Evolutionary conservation across 2,888 invertebrate species (phyloP).

Genomic region (Dolichomitus sp.): DNA sequence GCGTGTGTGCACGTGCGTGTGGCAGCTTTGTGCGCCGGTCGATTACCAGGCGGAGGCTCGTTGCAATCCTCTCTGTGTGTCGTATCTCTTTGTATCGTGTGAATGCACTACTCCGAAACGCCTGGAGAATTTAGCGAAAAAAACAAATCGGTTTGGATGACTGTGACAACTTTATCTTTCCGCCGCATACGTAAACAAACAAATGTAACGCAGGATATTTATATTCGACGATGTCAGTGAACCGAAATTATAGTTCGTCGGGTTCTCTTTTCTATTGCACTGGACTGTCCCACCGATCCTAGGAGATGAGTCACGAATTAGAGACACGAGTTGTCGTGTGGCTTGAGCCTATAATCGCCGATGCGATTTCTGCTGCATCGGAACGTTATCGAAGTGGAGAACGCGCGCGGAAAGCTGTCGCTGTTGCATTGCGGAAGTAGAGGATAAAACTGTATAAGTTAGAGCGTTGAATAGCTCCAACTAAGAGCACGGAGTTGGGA

Average conservation of each 20-base stretch:
- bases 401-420: constrained; percentile 12
- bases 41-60: constrained; percentile 65
- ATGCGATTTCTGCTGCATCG: constrained; percentile 10
- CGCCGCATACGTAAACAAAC: no score
- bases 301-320: constrained; percentile 23
- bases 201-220: no score
- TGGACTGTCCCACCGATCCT: background rate
- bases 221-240: background rate
- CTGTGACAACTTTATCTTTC: no score
- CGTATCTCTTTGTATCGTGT: constrained; percentile 3
- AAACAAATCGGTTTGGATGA: no score
- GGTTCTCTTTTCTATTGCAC: background rate
- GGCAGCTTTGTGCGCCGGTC: constrained; percentile 71
- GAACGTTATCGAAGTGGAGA: constrained; percentile 18
- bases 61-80: constrained; percentile 10
- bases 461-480: constrained; percentile 8
- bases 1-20: constrained; percentile 67
- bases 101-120: background rate
- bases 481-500: constrained; percentile 14
- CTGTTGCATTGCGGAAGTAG: constrained; percentile 33
- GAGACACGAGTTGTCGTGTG: background rate
- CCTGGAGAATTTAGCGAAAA: background rate
- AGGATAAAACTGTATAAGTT: background rate
- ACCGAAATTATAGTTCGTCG: no score
- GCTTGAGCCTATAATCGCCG: background rate